Percentiles rank a stretch among this genome's conserved stretches.
phyloP scores from a whole-genome alignment of 2,113 vertebrate species.

The Phodopus roborovskii region DNA sequence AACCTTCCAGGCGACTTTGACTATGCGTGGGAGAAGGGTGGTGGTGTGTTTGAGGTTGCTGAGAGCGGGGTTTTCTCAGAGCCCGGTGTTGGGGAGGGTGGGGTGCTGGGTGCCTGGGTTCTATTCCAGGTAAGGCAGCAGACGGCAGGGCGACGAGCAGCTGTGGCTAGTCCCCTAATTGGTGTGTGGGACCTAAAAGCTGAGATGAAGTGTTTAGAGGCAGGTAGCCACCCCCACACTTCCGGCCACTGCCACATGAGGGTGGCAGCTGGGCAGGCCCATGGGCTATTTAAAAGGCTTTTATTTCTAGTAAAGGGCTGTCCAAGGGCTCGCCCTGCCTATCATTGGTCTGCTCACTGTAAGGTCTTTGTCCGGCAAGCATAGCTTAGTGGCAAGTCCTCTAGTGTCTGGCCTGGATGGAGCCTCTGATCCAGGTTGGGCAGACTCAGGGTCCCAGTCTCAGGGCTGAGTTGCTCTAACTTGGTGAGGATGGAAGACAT shows the following conservation, averaged over 20 bases:
- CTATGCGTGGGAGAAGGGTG: constrained; percentile 60
- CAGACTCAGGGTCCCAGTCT: not conserved
- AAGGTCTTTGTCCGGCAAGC: constrained; percentile 25
- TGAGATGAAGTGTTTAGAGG: not conserved
- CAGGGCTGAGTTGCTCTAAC: not conserved
- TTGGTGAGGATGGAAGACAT: not conserved
- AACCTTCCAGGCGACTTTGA: constrained; percentile 61
- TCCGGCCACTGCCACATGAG: not conserved
- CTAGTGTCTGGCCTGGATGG: not conserved
- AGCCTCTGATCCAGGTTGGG: not conserved
- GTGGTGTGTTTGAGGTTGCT: not conserved
- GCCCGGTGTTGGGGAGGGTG: not conserved
- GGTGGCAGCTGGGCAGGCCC: constrained; percentile 42
- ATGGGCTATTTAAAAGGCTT: constrained; percentile 58
- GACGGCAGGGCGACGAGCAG: constrained; percentile 56
- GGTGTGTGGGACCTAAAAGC: constrained; percentile 3
- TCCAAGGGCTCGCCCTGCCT: not conserved
- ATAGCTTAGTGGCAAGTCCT: not conserved
- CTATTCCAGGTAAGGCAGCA: constrained; percentile 63
- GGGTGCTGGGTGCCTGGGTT: constrained; percentile 48
- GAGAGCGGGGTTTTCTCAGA: constrained; percentile 34
- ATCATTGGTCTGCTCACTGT: not conserved
- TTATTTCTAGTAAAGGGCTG: constrained; percentile 37
- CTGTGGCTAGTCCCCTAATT: constrained; percentile 70
- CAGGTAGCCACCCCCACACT: constrained; percentile 37